Percentiles rank a stretch among this genome's conserved stretches.
Evolutionary conservation across 2,113 vertebrate genomes (phyloP).

Genomic region (Dipodomys merriami): DNA sequence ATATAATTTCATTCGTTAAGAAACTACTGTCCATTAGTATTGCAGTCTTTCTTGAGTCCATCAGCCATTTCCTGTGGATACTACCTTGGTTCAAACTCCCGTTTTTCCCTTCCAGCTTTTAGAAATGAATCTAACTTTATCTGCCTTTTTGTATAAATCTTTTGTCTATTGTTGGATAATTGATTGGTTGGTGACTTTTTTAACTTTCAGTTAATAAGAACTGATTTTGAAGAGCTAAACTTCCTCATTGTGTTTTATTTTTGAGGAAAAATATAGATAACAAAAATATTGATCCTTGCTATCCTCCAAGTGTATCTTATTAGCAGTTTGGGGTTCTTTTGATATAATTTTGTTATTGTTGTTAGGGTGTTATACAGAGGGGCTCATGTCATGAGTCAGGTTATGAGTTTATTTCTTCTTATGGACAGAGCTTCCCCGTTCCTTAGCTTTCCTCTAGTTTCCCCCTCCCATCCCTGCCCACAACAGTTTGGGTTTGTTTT

Average conservation of each 20-base stretch:
- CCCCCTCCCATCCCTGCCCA: too few species aligned
- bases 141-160: not conserved
- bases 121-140: not conserved
- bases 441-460: too few species aligned
- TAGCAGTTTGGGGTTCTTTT: not conserved
- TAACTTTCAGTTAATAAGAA: slow-evolving; percentile 17
- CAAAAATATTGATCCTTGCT: not conserved
- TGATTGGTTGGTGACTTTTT: slow-evolving; percentile 21
- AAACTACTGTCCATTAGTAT: not conserved
- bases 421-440: too few species aligned
- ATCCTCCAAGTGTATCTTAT: not conserved
- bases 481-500: too few species aligned
- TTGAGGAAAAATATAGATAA: not conserved
- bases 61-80: not conserved
- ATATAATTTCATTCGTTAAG: not conserved
- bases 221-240: not conserved
- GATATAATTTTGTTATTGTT: too few species aligned
- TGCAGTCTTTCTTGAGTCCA: not conserved
- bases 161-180: not conserved
- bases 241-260: not conserved
- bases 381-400: too few species aligned
- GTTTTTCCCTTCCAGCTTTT: not conserved
- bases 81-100: not conserved
- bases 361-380: too few species aligned
- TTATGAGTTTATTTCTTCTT: too few species aligned